Conservation (phyloP, 1,140 invertebrate genomes). For the Euura saliciscinereae region DNA sequence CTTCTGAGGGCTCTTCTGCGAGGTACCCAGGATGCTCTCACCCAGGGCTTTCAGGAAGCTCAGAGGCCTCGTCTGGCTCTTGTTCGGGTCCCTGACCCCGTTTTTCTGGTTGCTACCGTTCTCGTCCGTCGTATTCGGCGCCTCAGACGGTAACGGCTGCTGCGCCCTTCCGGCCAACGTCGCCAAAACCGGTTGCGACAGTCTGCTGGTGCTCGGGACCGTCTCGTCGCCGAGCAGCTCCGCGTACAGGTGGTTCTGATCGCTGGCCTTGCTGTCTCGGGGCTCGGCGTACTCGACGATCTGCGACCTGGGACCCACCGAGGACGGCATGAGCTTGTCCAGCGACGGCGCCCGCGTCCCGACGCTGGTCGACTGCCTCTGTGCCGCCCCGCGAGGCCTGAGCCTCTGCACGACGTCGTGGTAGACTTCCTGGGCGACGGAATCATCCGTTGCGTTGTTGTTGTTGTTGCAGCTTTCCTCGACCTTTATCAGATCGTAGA, state of each 20-base stretch:
- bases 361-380: constrained; percentile 62
- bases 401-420: constrained; percentile 61
- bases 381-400: constrained; percentile 50
- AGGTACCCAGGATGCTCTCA: constrained; percentile 46
- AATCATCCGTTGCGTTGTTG: constrained; percentile 31
- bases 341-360: constrained; percentile 68
- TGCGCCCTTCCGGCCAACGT: constrained; percentile 41
- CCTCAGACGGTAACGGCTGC: constrained; percentile 48
- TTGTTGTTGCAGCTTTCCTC: constrained; percentile 74
- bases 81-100: constrained; percentile 16
- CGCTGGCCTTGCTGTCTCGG: constrained; percentile 49
- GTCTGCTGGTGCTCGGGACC: constrained; percentile 52
- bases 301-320: constrained; percentile 41
- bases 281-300: constrained; percentile 63
- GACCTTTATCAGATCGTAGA: constrained; percentile 79
- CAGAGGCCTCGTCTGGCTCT: constrained; percentile 40
- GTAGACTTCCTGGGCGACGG: constrained; percentile 30
- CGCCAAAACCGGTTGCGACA: constrained; percentile 51
- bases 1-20: constrained; percentile 47
- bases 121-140: constrained; percentile 35
- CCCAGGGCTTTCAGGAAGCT: constrained; percentile 54
- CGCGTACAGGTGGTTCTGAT: constrained; percentile 60
- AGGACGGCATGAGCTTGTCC: constrained; percentile 63
- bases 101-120: constrained; percentile 9
- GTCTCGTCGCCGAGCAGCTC: constrained; percentile 59